These are phyloP conservation scores for Dorcus hopei DNA, from an alignment of 2,888 invertebrate species.

Conservation along the genomic window DNA sequence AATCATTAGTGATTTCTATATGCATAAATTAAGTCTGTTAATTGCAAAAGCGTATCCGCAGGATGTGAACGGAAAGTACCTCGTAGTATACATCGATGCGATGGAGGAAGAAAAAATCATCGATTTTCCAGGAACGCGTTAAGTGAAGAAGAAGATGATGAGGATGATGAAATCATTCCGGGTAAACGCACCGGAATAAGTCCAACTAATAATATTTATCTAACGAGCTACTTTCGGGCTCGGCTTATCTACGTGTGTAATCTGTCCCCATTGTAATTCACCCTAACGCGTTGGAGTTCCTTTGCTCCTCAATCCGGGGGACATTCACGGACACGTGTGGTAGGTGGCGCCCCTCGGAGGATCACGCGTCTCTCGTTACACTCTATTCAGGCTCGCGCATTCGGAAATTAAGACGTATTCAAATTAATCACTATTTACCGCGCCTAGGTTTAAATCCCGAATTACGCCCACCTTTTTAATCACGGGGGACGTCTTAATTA, in stretches of 20 bases:
- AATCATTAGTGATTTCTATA: too few relatives aligned
- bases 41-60: too few relatives aligned
- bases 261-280: neutral
- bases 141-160: neutral
- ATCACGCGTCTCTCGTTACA: slow-evolving; percentile 7
- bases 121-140: neutral
- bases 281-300: neutral
- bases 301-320: neutral
- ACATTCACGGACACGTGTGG: slow-evolving; percentile 2
- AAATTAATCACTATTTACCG: slow-evolving; percentile 2
- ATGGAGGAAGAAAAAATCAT: too few relatives aligned
- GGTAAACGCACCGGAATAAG: neutral
- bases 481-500: neutral
- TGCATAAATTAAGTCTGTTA: too few relatives aligned
- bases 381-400: slow-evolving; percentile 2
- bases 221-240: neutral
- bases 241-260: neutral
- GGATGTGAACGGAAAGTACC: too few relatives aligned
- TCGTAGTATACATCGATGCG: too few relatives aligned
- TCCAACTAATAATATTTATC: slow-evolving; percentile 1
- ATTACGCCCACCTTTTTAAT: neutral
- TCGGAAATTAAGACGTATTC: slow-evolving; percentile 1
- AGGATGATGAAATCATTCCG: neutral
- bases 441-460: neutral
- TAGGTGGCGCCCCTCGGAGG: slow-evolving; percentile 3